Base-by-base conservation (phyloP, 2,888 invertebrate genomes). In the Andrena chrysosceles region DNA sequence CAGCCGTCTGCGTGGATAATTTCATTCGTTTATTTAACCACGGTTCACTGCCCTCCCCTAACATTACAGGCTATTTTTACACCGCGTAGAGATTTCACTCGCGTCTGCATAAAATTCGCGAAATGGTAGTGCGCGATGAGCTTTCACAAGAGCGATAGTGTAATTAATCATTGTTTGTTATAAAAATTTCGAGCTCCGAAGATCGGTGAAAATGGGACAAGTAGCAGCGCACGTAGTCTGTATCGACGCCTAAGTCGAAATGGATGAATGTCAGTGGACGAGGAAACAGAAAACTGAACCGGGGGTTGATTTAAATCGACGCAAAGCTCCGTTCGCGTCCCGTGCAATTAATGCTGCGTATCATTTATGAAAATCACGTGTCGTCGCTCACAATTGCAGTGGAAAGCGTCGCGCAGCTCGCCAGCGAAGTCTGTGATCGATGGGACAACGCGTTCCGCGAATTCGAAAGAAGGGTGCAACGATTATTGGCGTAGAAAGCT, bases 321-420 rank as follows among this genome's bases (percentile, higher is more conserved):
- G 42, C 35, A 26, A 35, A 33, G 42, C 42, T 42, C 16, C 13
- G 42, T 23, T 33, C 29, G 10, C 6, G 29, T 42, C 8, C 23
- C 23, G 23, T 20, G 42, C 23, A 33, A 63, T 63, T 71, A 73
- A 77, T 60, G 49, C 33, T 10, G 2, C 20, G 54, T 68, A 75
- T 68, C 33, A 68, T 77, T 73, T 77, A 67, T 74, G 77, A 66
- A 67, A 67, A 74, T 77, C 73, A 23, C 33, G 72, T 16, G 16
- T n/a, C 75, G 74, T 49, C 23, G 35, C 49, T 62, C 63, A 48
- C 63, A 71, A 76, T 76, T 71, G 31, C 63, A 71, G 54, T 63
- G 71, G 33, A 56, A 31, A 73, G 13, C 20, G n/a, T 16, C 20
- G 29, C 0, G 13, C 7, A 13, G 13, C 4, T 26, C 26, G 8